These are phyloP conservation scores for Poeciliopsis turrubarensis DNA, from an alignment of 2,113 vertebrate species.

Conservation along the genomic window DNA sequence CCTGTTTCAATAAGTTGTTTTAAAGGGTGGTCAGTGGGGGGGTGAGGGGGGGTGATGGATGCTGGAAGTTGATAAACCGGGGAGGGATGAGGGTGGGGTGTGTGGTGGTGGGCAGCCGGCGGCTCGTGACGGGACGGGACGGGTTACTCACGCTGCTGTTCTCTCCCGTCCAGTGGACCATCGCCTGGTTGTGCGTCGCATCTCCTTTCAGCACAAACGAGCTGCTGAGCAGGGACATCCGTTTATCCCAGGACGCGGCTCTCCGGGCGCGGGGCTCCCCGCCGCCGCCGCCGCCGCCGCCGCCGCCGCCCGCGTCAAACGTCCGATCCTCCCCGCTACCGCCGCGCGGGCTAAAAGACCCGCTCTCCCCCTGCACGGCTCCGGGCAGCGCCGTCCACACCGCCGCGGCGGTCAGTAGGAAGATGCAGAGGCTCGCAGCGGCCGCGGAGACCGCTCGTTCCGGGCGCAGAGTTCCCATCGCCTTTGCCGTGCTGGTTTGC, in stretches of 20 bases:
- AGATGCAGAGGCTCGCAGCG: slow-evolving; percentile 65
- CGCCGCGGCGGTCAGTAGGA: slow-evolving; percentile 60
- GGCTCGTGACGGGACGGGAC: slow-evolving; percentile 34
- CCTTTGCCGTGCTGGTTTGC: slow-evolving; percentile 23
- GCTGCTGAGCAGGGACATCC: slow-evolving; percentile 89
- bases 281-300: slow-evolving; percentile 39
- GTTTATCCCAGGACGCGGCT: slow-evolving; percentile 80
- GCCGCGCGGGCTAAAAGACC: slow-evolving; percentile 64
- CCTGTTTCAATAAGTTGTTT: slow-evolving; percentile 44
- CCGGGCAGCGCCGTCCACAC: slow-evolving; percentile 71
- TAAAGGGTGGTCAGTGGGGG: neutral
- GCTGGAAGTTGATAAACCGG: slow-evolving; percentile 48
- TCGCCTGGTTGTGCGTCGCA: slow-evolving; percentile 97
- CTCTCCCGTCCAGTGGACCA: slow-evolving; percentile 99
- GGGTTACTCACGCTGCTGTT: slow-evolving; percentile 95
- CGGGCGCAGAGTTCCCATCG: slow-evolving; percentile 71
- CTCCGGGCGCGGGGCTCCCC: slow-evolving; percentile 75
- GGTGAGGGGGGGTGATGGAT: neutral
- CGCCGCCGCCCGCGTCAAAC: slow-evolving; percentile 47
- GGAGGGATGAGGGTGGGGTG: neutral
- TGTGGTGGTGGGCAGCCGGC: slow-evolving; percentile 11
- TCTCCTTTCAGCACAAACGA: slow-evolving; percentile 97
- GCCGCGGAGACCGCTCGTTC: slow-evolving; percentile 50
- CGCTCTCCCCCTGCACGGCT: slow-evolving; percentile 70
- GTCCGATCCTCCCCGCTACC: slow-evolving; percentile 53